Evolutionary conservation across 2,113 vertebrate species (phyloP), one percentile per base, ranked within the genome.

Genomic region (Globicephala melas): DNA sequence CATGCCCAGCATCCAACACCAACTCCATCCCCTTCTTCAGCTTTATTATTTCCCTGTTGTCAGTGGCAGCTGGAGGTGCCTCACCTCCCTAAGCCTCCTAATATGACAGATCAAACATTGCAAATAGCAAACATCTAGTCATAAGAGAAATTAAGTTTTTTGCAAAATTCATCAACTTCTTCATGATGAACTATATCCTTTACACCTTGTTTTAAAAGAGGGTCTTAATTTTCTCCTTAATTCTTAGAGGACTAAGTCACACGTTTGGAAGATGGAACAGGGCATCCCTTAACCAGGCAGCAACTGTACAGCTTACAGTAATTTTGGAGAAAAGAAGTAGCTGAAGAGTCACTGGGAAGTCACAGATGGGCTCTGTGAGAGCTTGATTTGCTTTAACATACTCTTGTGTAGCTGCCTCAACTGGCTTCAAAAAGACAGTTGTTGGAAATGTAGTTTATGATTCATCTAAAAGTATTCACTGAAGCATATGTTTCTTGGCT

Each of bases 391-490:
- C 68, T 95, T 93, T 81, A 44, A 85, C 23, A 70, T 41, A 14
- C 89, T 93, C 73, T 77, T 95, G 33, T 92, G 62, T 47, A 44
- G 73, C 71, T 89, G 38, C 90, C 95, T 92, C 83, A 63, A 73
- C 65, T 20, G 91, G 38, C 89, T 87, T 96, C 23, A 0, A 71
- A 14, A 28, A 97, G 76, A 50, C 68, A 95, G 83, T 95, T 91
- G 26, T 90, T 97, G 92, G 26, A 62, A 97, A 97, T 76, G 23
- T 11, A 93, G 44, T 91, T 95, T 89, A 93, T 83, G 62, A 97
- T 36, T 94, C 97, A 25, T 82, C 92, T 90, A 13, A 87, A 97
- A 96, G 17, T 90, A 96, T 88, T 96, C 65, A 97, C 97, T 97
- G 86, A 91, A 88, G 92, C 47, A 93, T 97, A 88, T 95, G 97